Evolutionary conservation across 2,113 vertebrate genomes (phyloP).

Genomic region (Mormyrus lacerda): DNA sequence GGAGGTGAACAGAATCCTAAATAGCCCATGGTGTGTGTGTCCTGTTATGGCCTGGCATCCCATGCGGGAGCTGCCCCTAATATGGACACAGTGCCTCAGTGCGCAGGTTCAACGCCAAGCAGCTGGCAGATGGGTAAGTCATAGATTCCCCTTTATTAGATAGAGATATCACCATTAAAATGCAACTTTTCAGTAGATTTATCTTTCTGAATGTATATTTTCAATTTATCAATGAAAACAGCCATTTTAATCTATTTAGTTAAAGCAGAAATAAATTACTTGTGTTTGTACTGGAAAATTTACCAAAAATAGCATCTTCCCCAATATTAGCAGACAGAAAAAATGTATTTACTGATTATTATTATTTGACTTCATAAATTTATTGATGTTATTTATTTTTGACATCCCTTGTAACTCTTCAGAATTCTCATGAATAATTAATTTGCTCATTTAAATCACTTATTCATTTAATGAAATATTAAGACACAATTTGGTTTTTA

Average conservation of each 20-base stretch:
- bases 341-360: background rate
- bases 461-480: slow-evolving; percentile 2
- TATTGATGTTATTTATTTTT: background rate
- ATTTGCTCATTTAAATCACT: background rate
- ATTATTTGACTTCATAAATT: background rate
- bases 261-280: background rate
- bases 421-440: background rate
- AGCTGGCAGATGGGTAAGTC: background rate
- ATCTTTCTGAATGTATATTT: background rate
- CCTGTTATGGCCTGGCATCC: background rate
- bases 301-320: background rate
- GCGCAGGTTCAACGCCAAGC: background rate
- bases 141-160: background rate
- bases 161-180: background rate
- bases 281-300: background rate
- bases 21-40: background rate
- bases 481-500: background rate
- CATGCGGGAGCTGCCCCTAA: background rate
- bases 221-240: background rate
- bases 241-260: background rate
- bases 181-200: background rate
- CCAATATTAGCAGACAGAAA: background rate
- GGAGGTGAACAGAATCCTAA: background rate
- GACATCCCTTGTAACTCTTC: background rate
- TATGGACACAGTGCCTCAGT: no score